Evolutionary conservation across 2,888 invertebrate species (phyloP).

Genomic region (Aethes cnicana): DNA sequence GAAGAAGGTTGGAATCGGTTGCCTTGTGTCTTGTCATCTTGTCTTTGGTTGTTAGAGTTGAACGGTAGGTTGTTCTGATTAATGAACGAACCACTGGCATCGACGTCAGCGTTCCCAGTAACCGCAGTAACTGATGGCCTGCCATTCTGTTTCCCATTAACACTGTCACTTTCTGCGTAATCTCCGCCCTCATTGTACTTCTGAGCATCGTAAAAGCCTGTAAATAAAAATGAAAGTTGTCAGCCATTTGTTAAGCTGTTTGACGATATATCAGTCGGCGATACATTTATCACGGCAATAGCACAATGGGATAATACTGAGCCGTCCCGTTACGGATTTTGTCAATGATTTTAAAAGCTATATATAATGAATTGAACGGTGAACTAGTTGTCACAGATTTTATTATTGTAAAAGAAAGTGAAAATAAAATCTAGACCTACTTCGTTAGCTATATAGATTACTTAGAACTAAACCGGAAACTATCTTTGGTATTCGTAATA

Average conservation of each 20-base stretch:
- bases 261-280: conserved; percentile 51
- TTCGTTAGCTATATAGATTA: no score
- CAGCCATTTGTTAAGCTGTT: conserved; percentile 64
- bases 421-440: conserved; percentile 14
- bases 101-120: conserved; percentile 50
- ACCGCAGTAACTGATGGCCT: conserved; percentile 52
- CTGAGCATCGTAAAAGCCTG: conserved; percentile 74
- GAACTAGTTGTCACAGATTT: conserved; percentile 22
- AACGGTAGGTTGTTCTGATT: conserved; percentile 49
- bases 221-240: conserved; percentile 77
- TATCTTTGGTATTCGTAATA: no score
- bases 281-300: conserved; percentile 63
- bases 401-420: conserved; percentile 20
- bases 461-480: no score
- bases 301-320: conserved; percentile 28
- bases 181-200: conserved; percentile 69
- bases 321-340: conserved; percentile 30
- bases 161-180: conserved; percentile 56
- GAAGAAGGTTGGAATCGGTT: conserved; percentile 31
- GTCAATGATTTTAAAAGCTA: conserved; percentile 25
- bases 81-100: conserved; percentile 50
- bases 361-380: conserved; percentile 28
- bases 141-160: conserved; percentile 52
- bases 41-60: conserved; percentile 31
- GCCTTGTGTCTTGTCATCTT: conserved; percentile 24